phyloP scores from a whole-genome alignment of 2,113 vertebrate species.

The Sebastes fasciatus region DNA sequence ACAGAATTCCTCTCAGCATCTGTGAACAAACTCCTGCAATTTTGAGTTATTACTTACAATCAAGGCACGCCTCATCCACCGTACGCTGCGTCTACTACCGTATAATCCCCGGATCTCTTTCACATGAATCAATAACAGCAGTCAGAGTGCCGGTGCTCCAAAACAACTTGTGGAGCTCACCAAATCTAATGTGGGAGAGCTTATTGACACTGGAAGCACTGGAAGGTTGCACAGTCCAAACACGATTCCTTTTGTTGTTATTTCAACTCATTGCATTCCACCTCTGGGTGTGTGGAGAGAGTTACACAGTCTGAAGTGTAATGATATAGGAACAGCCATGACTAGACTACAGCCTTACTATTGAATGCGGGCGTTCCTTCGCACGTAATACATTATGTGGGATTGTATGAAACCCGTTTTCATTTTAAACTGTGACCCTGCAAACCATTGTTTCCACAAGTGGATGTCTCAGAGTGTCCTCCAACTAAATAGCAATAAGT shows the following conservation, averaged over 20 bases:
- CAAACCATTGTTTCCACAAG: background rate
- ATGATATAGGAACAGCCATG: constrained; percentile 7
- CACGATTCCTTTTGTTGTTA: constrained; percentile 34
- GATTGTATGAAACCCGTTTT: background rate
- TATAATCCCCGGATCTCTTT: constrained; percentile 25
- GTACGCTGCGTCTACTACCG: constrained; percentile 21
- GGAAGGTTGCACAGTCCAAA: constrained; percentile 27
- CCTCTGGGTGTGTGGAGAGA: constrained; percentile 23
- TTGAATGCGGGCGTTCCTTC: background rate
- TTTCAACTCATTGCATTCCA: constrained; percentile 42
- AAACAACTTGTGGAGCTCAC: constrained; percentile 37
- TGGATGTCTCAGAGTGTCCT: background rate
- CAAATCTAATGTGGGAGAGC: constrained; percentile 50
- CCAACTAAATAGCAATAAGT: background rate
- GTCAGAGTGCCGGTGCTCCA: constrained; percentile 14
- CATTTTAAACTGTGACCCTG: background rate
- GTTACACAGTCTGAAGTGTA: constrained; percentile 14
- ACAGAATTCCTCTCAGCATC: background rate
- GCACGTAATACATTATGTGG: background rate
- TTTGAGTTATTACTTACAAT: constrained; percentile 17
- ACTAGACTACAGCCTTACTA: background rate
- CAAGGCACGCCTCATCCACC: constrained; percentile 1
- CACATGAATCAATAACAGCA: constrained; percentile 59
- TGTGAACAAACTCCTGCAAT: constrained; percentile 1
- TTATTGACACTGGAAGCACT: constrained; percentile 39